Conservation (phyloP, 2,888 invertebrate genomes). For the Ectemnius lituratus region DNA sequence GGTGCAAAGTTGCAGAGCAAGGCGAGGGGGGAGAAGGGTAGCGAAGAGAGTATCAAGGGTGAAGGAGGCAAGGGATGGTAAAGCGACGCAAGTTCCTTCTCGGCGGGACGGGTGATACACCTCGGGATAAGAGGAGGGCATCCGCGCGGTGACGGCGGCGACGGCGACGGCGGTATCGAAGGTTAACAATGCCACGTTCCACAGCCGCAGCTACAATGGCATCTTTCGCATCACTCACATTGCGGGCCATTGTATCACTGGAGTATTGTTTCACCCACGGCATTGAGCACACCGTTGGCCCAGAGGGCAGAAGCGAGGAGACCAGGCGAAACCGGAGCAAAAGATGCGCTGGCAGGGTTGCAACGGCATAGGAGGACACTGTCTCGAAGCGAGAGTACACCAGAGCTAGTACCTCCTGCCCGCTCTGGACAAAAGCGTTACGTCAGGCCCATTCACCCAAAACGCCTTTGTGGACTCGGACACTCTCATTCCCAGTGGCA, state of each 20-base stretch:
- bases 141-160: too few relatives aligned
- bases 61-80: too few relatives aligned
- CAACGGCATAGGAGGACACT: conserved; percentile 37
- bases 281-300: conserved; percentile 63
- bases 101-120: too few relatives aligned
- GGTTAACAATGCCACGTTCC: conserved; percentile 68
- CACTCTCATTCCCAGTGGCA: conserved; percentile 58
- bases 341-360: conserved; percentile 19
- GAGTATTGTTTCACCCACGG: conserved; percentile 69
- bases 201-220: conserved; percentile 62
- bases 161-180: conserved; percentile 60
- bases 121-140: too few relatives aligned
- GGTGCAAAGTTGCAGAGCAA: too few relatives aligned
- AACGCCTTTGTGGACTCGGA: conserved; percentile 56
- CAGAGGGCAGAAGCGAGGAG: conserved; percentile 29
- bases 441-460: conserved; percentile 63
- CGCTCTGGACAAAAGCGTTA: conserved; percentile 66
- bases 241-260: conserved; percentile 66
- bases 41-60: too few relatives aligned
- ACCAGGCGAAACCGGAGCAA: conserved; percentile 21
- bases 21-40: too few relatives aligned
- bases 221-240: conserved; percentile 70
- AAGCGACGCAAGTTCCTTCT: too few relatives aligned
- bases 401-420: conserved; percentile 40
- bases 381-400: conserved; percentile 31